A percentile compares a stretch with the other conserved stretches of the same genome.
Evolutionary conservation across 2,888 invertebrate genomes (phyloP).

Genomic region (Ormyrus labotus): DNA sequence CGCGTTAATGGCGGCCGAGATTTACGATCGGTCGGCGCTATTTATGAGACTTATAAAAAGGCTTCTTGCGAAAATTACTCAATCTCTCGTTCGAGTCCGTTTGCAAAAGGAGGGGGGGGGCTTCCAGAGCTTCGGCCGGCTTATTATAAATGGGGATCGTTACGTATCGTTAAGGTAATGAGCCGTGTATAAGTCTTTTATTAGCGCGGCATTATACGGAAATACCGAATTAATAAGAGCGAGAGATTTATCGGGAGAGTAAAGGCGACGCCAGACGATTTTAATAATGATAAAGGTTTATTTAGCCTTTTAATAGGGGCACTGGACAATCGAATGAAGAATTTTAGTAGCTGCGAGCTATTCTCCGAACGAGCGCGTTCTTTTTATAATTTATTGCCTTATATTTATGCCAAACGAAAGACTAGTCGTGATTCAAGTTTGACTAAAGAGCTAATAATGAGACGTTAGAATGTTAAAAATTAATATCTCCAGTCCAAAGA

Average conservation of each 20-base stretch:
- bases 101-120: not conserved
- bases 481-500: too few relatives aligned
- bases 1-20: slow-evolving; percentile 29
- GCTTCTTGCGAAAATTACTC: slow-evolving; percentile 37
- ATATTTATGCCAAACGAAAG: too few relatives aligned
- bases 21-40: slow-evolving; percentile 36
- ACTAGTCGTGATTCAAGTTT: too few relatives aligned
- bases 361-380: too few relatives aligned
- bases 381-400: too few relatives aligned
- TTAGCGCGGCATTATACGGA: not conserved
- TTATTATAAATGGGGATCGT: slow-evolving; percentile 14
- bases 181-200: not conserved
- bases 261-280: too few relatives aligned
- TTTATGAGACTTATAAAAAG: slow-evolving; percentile 33
- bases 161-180: not conserved
- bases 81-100: slow-evolving; percentile 4
- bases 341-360: too few relatives aligned
- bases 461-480: too few relatives aligned
- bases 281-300: too few relatives aligned
- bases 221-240: slow-evolving; percentile 17
- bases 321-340: too few relatives aligned
- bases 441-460: too few relatives aligned
- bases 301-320: too few relatives aligned
- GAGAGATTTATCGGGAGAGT: not conserved
- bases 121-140: not conserved